Evolutionary conservation across 2,797 vertebrate genomes (phyloP).

Genomic region (Picus viridis): DNA sequence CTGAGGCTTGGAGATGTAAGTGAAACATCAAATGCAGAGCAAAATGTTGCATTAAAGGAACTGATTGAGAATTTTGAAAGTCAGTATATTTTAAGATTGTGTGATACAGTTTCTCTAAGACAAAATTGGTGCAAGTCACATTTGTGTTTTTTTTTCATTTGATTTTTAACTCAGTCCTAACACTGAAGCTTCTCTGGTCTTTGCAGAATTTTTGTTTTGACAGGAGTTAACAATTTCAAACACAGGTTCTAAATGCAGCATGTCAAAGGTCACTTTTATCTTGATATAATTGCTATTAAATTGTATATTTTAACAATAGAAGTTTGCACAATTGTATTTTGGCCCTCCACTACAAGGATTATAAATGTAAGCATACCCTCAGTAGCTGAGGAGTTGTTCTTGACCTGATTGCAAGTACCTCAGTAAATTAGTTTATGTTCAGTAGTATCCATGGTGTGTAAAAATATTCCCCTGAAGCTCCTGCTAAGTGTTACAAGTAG

Average conservation of each 20-base stretch:
- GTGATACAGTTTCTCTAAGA: neutral
- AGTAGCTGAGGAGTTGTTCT: conserved; percentile 34
- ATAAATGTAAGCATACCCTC: conserved; percentile 37
- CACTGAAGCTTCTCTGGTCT: neutral
- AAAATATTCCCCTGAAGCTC: conserved; percentile 55
- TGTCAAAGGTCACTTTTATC: neutral
- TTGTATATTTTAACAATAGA: conserved; percentile 22
- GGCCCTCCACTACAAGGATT: neutral
- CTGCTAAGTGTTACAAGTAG: conserved; percentile 36
- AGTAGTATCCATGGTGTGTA: conserved; percentile 30
- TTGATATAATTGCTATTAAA: conserved; percentile 23
- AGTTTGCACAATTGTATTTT: conserved; percentile 8
- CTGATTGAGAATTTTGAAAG: neutral
- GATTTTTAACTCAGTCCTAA: neutral
- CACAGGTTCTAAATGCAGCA: neutral
- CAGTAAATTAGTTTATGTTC: conserved; percentile 59
- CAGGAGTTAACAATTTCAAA: neutral
- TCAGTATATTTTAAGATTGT: neutral
- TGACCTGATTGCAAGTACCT: conserved; percentile 59
- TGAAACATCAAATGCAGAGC: neutral
- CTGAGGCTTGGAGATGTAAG: neutral
- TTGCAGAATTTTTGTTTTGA: neutral
- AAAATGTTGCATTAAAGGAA: neutral
- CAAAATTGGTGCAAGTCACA: neutral
- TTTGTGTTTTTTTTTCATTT: neutral